Evolutionary conservation across 2,888 invertebrate genomes (phyloP), one percentile per base, ranked within the genome.

Genomic region (Phyto melanocephala): DNA sequence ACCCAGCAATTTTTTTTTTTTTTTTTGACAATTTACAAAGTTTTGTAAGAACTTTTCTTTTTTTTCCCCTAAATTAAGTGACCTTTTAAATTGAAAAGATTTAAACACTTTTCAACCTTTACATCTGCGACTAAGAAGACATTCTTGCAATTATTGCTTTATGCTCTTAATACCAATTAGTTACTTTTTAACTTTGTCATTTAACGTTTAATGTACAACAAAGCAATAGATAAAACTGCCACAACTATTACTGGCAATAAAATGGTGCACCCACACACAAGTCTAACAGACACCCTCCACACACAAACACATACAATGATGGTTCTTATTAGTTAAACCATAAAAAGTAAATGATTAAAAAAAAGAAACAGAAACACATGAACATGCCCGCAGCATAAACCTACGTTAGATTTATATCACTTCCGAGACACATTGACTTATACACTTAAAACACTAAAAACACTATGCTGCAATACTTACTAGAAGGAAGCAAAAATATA

Each of bases 351-450:
- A 62, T 13, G 20, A 63, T 33, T 47, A 47, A 63, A 2, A 47
- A n/a, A n/a, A n/a, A n/a, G n/a, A n/a, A n/a, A n/a, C n/a, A 20
- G 4, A 56, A 35, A 15, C 8, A 15, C 8, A 56, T 56, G 13
- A 63, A 47, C 33, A 33, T 63, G 63, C 63, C 47, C 33, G 45
- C 17, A 63, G 47, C 45, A 63, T 13, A 47, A 47, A 63, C 47
- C 47, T 47, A 45, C 47, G 33, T 47, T 47, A 47, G 47, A 63
- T 47, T 63, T 47, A 63, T 47, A 63, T 47, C 63, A 63, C 63
- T 47, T 63, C 63, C 63, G 20, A 33, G 20, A 47, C 33, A 63
- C 47, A 63, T 47, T 63, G 63, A 63, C 63, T 63, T 63, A 63
- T 8, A 35, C 13, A 33, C 33, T 17, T 7, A 47, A 11, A 63